These are phyloP conservation scores for Argyra leucocephala DNA, from an alignment of 2,888 invertebrate species.

Conservation along the genomic window DNA sequence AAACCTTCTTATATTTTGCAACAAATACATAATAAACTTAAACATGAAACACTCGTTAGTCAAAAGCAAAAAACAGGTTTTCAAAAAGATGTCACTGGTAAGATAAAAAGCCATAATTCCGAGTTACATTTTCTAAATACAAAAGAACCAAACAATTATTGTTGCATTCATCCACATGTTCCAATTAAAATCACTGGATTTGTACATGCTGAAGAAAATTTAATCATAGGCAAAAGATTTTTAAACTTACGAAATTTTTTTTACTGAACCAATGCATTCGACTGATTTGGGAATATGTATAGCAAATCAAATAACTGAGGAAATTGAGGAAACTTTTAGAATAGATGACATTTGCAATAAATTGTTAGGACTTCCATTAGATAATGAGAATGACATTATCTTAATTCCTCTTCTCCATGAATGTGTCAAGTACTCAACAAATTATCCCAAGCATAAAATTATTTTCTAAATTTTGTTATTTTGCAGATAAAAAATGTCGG, in stretches of 20 bases:
- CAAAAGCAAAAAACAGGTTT: too few relatives aligned
- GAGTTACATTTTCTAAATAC: not conserved
- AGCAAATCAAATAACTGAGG: not conserved
- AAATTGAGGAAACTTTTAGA: conserved; percentile 6
- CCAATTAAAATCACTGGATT: conserved; percentile 14
- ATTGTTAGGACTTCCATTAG: conserved; percentile 11
- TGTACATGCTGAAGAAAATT: not conserved
- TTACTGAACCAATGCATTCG: conserved; percentile 13
- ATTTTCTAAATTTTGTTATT: too few relatives aligned
- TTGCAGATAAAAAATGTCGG: too few relatives aligned
- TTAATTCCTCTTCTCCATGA: conserved; percentile 12
- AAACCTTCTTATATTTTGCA: conserved; percentile 15
- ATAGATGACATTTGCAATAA: conserved; percentile 2
- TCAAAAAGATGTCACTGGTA: too few relatives aligned
- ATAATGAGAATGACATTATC: not conserved
- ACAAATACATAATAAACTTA: conserved; percentile 14
- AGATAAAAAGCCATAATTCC: conserved; percentile 11
- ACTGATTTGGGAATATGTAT: conserved; percentile 9
- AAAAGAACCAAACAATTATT: conserved; percentile 11
- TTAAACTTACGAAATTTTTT: conserved; percentile 8
- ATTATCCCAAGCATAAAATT: too few relatives aligned
- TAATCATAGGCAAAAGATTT: conserved; percentile 1
- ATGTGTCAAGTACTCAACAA: too few relatives aligned
- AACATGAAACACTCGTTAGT: not conserved
- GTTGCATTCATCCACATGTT: conserved; percentile 11